Conservation (phyloP, 2,113 vertebrate genomes). For the Spermophilus dauricus region DNA sequence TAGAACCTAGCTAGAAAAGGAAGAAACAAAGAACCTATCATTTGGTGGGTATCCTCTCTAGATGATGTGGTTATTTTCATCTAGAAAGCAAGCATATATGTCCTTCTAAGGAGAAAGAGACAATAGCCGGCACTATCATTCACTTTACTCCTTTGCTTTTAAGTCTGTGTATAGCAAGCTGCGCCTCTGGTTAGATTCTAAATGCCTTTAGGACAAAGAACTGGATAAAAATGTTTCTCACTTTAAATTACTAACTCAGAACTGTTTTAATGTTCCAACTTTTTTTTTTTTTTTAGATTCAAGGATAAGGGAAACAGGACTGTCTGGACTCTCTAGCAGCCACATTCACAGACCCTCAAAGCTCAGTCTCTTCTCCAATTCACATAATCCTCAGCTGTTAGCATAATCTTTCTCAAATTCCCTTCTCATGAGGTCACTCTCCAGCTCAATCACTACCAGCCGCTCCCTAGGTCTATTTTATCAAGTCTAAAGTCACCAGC, state of each 20-base stretch:
- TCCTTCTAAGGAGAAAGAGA: constrained; percentile 29
- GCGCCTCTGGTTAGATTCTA: constrained; percentile 43
- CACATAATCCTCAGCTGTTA: constrained; percentile 76
- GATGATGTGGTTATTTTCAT: not conserved
- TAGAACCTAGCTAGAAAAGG: constrained; percentile 10
- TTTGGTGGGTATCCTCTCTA: not conserved
- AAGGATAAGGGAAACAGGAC: not conserved
- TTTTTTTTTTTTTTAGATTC: constrained; percentile 2
- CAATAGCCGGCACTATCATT: not conserved
- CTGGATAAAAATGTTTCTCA: constrained; percentile 33
- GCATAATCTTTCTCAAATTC: constrained; percentile 62
- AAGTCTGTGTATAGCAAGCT: constrained; percentile 11
- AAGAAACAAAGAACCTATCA: constrained; percentile 35
- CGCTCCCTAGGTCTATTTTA: constrained; percentile 63
- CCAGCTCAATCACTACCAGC: constrained; percentile 25
- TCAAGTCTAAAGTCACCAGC: constrained; percentile 60
- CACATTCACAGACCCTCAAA: not conserved
- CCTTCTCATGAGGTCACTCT: constrained; percentile 63
- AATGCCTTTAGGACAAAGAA: not conserved
- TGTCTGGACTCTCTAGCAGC: not conserved
- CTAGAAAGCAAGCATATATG: not conserved
- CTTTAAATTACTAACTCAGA: constrained; percentile 19
- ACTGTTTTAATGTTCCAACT: constrained; percentile 31
- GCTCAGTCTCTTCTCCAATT: constrained; percentile 19
- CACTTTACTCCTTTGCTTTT: constrained; percentile 11